These are phyloP conservation scores for Ispidina picta DNA, from an alignment of 2,797 vertebrate genomes.

Conservation along the genomic window DNA sequence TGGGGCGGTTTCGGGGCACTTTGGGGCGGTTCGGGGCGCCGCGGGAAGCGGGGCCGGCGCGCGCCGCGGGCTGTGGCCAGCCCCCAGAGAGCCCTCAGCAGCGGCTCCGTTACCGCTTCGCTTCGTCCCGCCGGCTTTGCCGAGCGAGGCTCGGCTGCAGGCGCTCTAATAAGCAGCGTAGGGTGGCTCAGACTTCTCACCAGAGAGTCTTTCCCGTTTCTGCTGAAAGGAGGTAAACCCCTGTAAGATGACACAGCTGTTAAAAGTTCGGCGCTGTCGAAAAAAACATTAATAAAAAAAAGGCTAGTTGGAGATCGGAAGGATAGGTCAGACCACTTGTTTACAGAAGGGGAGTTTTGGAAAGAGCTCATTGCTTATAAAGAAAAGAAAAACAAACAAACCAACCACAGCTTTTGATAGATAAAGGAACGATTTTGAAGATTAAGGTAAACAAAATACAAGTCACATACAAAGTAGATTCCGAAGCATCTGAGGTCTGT, in stretches of 20 bases:
- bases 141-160: fast-evolving
- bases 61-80: not conserved
- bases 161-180: fast-evolving
- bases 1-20: too few relatives aligned
- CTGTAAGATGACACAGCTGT: too few relatives aligned
- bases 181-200: not conserved
- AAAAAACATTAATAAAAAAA: not conserved
- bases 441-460: not conserved
- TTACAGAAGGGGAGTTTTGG: not conserved
- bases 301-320: not conserved
- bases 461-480: not conserved
- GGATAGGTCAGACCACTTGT: not conserved
- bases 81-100: not conserved
- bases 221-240: not conserved
- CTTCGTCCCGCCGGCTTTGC: fast-evolving
- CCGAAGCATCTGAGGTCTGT: not conserved
- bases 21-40: too few relatives aligned
- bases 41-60: not conserved
- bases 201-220: not conserved
- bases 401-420: not conserved
- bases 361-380: not conserved
- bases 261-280: not conserved
- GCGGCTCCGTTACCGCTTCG: fast-evolving
- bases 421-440: not conserved
- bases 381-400: not conserved